A percentile compares a stretch with the other conserved stretches of the same genome.
phyloP scores from a whole-genome alignment of 1,140 invertebrate species.

The Polyergus mexicanus region DNA sequence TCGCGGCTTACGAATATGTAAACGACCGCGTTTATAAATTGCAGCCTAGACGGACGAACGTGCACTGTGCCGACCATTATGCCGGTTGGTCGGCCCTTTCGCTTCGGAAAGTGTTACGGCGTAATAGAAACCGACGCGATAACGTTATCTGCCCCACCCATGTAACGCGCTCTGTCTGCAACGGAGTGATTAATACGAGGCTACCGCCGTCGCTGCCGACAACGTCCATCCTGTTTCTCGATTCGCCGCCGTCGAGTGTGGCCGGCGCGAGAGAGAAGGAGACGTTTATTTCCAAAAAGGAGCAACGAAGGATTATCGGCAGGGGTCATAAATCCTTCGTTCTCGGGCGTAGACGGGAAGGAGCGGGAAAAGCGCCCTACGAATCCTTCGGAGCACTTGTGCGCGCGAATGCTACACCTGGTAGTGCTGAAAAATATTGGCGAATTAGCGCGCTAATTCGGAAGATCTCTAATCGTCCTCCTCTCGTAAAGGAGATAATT shows the following conservation, averaged over 20 bases:
- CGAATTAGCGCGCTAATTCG: constrained; percentile 57
- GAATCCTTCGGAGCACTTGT: constrained; percentile 38
- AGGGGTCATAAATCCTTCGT: constrained; percentile 52
- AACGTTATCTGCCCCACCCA: constrained; percentile 53
- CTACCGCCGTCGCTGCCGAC: constrained; percentile 20
- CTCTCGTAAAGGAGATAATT: constrained; percentile 48
- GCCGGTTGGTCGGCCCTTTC: constrained; percentile 29
- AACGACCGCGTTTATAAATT: constrained; percentile 43
- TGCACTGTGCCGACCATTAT: constrained; percentile 22
- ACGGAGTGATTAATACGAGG: constrained; percentile 60
- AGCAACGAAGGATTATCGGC: constrained; percentile 62
- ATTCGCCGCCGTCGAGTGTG: constrained; percentile 33
- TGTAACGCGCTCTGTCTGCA: constrained; percentile 54
- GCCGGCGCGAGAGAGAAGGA: constrained; percentile 46
- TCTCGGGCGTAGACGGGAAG: not conserved
- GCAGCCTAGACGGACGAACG: constrained; percentile 25
- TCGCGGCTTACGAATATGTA: constrained; percentile 41
- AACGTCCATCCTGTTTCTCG: constrained; percentile 60
- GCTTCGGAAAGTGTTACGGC: constrained; percentile 56
- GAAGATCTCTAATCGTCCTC: constrained; percentile 34
- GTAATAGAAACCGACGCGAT: constrained; percentile 62
- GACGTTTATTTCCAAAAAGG: constrained; percentile 63
- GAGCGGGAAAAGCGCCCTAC: not conserved
- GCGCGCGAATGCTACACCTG: constrained; percentile 34
- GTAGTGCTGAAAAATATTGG: constrained; percentile 56